These are phyloP conservation scores for Setipinna tenuifilis DNA, from an alignment of 2,797 vertebrate species.

Conservation along the genomic window DNA sequence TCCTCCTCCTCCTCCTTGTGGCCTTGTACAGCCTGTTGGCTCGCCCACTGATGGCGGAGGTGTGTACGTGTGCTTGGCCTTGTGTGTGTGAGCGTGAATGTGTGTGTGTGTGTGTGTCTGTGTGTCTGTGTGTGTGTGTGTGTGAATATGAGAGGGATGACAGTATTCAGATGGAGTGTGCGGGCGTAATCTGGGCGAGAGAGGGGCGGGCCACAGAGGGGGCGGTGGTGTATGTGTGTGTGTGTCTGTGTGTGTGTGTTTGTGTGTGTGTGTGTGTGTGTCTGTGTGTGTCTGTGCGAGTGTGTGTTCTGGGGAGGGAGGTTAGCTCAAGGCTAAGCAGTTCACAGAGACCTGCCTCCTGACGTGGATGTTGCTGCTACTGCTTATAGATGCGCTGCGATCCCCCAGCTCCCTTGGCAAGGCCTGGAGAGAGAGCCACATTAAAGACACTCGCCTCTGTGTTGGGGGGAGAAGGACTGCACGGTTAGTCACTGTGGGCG, in stretches of 20 bases:
- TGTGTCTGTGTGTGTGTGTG: neutral
- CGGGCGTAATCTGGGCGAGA: slow-evolving; percentile 53
- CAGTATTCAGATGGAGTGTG: slow-evolving; percentile 65
- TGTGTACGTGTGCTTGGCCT: neutral
- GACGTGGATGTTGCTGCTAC: neutral
- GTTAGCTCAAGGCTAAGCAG: slow-evolving; percentile 47
- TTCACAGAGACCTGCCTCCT: neutral
- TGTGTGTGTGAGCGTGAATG: too few species aligned
- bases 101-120: neutral
- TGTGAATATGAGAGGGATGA: slow-evolving; percentile 53
- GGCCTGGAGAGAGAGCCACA: neutral
- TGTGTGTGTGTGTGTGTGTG: too few species aligned
- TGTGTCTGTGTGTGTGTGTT: too few species aligned
- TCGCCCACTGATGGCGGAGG: neutral
- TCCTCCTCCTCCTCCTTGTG: slow-evolving; percentile 56
- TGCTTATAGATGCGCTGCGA: slow-evolving; percentile 6
- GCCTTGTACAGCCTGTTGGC: slow-evolving; percentile 67
- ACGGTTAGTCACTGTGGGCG: too few species aligned
- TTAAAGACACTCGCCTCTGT: neutral
- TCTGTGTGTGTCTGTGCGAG: neutral
- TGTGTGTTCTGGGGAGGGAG: slow-evolving; percentile 45
- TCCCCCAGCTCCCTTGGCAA: slow-evolving; percentile 10
- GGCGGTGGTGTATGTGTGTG: too few species aligned
- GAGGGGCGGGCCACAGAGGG: neutral
- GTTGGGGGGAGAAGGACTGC: too few species aligned